Evolutionary conservation across 1,140 invertebrate genomes (phyloP), one percentile per base, ranked within the genome.

Genomic region (Psix sp.): DNA sequence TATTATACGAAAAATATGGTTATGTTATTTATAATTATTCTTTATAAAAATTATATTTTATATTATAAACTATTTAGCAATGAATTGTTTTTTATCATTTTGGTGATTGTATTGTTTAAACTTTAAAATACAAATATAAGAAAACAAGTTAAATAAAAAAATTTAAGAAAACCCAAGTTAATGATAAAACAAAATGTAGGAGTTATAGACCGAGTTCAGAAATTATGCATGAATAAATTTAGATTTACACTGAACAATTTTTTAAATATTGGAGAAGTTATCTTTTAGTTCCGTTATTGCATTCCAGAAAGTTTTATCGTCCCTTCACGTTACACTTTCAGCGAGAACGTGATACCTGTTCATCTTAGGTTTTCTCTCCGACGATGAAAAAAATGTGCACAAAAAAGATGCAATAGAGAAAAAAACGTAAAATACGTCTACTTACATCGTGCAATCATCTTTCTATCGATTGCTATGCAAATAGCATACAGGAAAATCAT

Each of bases 221-320:
- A 65, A 63, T 63, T 63, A 63, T 72, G 60, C 57, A 48, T 56
- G 68, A 72, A 63, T 72, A 65, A 72, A 63, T 72, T 72, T 72
- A 72, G 54, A 68, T 63, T 65, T 72, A 54, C 42, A 17, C 39
- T 60, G 40, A 68, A 60, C 56, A 59, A 59, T 57, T 72, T 72
- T 72, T 59, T 72, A 65, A 72, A 72, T 72, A 72, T 72, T 52
- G 52, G 68, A 65, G 45, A 72, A 72, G 52, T 65, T 72, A 65
- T 65, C 9, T 52, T 60, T 65, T 45, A 39, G 46, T 66, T 66
- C 46, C 52, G 60, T 66, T 66, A 73, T 66, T 73, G 52, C 60
- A 60, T 73, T 66, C 60, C 60, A 51, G 38, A 62, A 73, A 66
- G 70, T 66, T 66, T 73, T 73, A 73, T 73, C 70, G 48, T 66